phyloP scores from a whole-genome alignment of 2,797 vertebrate genomes.

The Setipinna tenuifilis region DNA sequence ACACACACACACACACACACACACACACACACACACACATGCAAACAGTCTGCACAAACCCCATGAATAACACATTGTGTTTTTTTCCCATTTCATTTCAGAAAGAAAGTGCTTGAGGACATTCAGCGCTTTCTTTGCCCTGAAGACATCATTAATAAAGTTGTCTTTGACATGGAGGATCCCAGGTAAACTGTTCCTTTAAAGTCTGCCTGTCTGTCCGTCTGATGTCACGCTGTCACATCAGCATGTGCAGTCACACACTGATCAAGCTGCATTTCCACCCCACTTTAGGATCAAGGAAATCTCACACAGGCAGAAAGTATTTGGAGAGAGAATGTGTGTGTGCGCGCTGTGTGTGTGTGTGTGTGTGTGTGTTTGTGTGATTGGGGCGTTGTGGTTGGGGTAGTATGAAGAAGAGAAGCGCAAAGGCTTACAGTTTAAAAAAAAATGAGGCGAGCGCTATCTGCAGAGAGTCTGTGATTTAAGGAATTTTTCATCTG shows the following conservation, averaged over 20 bases:
- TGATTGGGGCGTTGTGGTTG: background rate
- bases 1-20: too few relatives aligned
- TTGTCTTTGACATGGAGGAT: constrained; percentile 86
- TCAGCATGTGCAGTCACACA: background rate
- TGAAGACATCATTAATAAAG: constrained; percentile 77
- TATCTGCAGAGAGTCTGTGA: background rate
- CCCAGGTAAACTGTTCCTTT: constrained; percentile 71
- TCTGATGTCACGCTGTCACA: constrained; percentile 3
- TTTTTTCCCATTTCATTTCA: constrained; percentile 59
- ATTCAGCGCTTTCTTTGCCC: constrained; percentile 79
- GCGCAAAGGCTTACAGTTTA: background rate
- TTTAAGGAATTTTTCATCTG: background rate
- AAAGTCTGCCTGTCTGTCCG: background rate
- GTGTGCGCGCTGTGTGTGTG: background rate
- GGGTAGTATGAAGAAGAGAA: background rate
- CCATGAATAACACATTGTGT: background rate
- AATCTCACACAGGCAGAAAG: background rate
- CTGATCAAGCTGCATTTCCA: background rate
- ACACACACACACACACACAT: background rate
- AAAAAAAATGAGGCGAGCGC: background rate
- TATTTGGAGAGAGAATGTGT: background rate
- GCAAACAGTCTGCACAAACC: background rate
- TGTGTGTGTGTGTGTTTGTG: background rate
- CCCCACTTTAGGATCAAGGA: constrained; percentile 8
- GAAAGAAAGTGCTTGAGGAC: constrained; percentile 88